A percentile compares a stretch with the other conserved stretches of the same genome.
These are phyloP conservation scores for Drosophila yooni DNA, from an alignment of 2,888 invertebrate genomes.

Conservation along the genomic window DNA sequence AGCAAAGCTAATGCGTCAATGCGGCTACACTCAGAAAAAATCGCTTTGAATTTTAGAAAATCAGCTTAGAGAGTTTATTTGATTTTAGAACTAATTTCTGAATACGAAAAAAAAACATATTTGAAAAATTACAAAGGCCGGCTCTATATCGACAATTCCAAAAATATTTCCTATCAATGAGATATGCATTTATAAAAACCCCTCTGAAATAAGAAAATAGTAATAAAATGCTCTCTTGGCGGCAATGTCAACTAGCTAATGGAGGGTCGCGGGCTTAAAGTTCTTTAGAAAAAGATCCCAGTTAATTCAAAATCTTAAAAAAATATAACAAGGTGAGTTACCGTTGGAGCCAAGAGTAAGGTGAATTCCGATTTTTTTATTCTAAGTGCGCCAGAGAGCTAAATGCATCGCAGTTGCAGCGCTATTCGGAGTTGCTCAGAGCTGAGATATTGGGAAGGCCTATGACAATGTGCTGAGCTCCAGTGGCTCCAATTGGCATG, in stretches of 20 bases:
- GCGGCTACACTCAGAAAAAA: constrained; percentile 46
- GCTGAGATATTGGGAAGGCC: constrained; percentile 62
- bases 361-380: background rate
- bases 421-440: constrained; percentile 57
- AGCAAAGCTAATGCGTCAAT: constrained; percentile 31
- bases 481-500: constrained; percentile 27
- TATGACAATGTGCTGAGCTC: constrained; percentile 71
- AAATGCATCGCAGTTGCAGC: constrained; percentile 23
- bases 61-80: background rate
- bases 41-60: background rate
- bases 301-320: background rate
- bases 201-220: too few relatives aligned
- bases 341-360: background rate
- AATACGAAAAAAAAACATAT: background rate
- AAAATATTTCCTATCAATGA: background rate
- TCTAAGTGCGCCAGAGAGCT: constrained; percentile 46
- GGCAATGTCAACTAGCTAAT: background rate
- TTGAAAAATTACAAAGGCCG: background rate
- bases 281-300: background rate
- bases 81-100: background rate
- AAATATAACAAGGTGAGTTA: background rate
- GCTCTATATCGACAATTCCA: background rate
- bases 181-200: background rate
- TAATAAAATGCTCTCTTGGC: background rate
- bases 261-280: background rate